Evolutionary conservation across 2,888 invertebrate genomes (phyloP).

Genomic region (Piscicola geometra): DNA sequence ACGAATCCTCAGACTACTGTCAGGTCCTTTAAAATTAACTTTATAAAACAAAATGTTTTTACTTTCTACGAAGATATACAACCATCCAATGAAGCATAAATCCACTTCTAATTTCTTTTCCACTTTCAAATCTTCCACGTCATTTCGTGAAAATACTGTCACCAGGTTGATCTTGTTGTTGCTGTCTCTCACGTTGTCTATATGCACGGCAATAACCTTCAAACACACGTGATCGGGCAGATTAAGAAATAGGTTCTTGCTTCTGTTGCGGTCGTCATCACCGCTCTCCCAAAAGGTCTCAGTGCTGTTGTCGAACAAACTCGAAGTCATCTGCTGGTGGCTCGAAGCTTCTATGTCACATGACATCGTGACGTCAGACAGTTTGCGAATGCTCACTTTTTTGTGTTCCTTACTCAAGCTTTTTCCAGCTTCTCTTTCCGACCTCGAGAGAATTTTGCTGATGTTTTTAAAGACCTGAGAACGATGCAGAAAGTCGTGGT

Average conservation of each 20-base stretch:
- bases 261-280: constrained; percentile 86
- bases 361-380: constrained; percentile 68
- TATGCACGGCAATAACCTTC: constrained; percentile 75
- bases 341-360: constrained; percentile 82
- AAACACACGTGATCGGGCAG: constrained; percentile 66
- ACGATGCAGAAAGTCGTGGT: constrained; percentile 84
- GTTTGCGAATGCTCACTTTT: background rate
- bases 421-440: constrained; percentile 61
- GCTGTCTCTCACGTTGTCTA: constrained; percentile 88
- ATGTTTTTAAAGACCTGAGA: constrained; percentile 92
- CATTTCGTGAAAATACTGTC: constrained; percentile 77
- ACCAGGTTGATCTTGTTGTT: constrained; percentile 79
- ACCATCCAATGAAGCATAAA: constrained; percentile 79
- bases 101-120: constrained; percentile 77
- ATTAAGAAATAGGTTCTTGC: constrained; percentile 65
- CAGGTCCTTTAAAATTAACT: constrained; percentile 65
- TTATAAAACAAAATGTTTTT: constrained; percentile 44
- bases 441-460: constrained; percentile 85
- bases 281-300: constrained; percentile 99
- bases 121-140: constrained; percentile 73
- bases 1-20: constrained; percentile 79
- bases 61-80: constrained; percentile 74
- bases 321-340: constrained; percentile 85
- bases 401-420: background rate
- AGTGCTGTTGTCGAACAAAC: constrained; percentile 85